phyloP scores from a whole-genome alignment of 2,113 vertebrate species.

The Semicossyphus pulcher region DNA sequence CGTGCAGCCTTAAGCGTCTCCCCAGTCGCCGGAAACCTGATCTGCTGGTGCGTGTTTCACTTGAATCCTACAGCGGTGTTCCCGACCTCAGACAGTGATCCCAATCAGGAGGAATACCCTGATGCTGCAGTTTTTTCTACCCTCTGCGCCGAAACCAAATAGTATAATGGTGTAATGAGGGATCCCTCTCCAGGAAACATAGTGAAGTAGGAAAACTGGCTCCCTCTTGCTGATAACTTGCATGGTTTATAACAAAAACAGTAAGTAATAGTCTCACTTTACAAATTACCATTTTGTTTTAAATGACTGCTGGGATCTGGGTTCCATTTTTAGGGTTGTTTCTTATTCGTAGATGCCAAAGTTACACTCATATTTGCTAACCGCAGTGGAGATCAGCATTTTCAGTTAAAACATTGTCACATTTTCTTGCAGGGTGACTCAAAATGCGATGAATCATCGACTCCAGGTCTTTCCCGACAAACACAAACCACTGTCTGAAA shows the following conservation, averaged over 20 bases:
- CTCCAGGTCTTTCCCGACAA: conserved; percentile 29
- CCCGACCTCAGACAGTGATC: conserved; percentile 75
- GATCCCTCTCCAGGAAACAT: conserved; percentile 75
- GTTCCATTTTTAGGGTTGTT: conserved; percentile 37
- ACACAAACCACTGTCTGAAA: conserved; percentile 30
- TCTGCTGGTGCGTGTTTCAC: conserved; percentile 65
- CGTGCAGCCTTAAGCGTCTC: conserved; percentile 59
- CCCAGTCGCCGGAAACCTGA: conserved; percentile 68
- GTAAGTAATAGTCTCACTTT: conserved; percentile 74
- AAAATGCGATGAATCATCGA: conserved; percentile 61
- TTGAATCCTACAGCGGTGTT: conserved; percentile 73
- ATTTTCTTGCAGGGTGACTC: conserved; percentile 57
- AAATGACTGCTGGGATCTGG: conserved; percentile 39
- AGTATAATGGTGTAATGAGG: conserved; percentile 78
- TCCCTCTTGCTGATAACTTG: conserved; percentile 64
- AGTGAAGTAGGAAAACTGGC: conserved; percentile 74
- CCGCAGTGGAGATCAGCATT: conserved; percentile 58
- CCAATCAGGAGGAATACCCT: conserved; percentile 80
- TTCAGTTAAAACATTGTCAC: conserved; percentile 57
- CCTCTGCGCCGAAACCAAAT: conserved; percentile 75
- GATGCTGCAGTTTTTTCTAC: conserved; percentile 80
- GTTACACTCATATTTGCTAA: conserved; percentile 54
- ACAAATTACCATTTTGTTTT: conserved; percentile 62
- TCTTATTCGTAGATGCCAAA: conserved; percentile 35
- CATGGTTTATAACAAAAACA: conserved; percentile 70